Evolutionary conservation across 2,888 invertebrate species (phyloP).

Genomic region (Xanthia icteritia): DNA sequence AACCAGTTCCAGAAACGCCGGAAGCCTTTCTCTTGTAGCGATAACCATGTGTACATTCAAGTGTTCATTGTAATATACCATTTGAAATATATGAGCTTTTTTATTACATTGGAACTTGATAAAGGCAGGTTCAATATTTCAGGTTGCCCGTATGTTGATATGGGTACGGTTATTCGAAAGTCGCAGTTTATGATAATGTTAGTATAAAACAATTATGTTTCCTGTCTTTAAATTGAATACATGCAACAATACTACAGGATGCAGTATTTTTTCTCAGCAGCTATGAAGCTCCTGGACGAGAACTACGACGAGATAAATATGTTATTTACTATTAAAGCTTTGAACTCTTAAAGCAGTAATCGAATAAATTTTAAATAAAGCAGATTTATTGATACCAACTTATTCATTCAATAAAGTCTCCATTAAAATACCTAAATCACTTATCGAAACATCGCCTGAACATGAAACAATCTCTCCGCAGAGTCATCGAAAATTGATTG

Average conservation of each 20-base stretch:
- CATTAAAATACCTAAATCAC: slow-evolving; percentile 40
- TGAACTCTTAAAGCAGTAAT: background rate
- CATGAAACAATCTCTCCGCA: slow-evolving; percentile 30
- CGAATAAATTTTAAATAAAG: slow-evolving; percentile 4
- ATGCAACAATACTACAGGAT: slow-evolving; percentile 30
- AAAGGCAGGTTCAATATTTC: slow-evolving; percentile 43
- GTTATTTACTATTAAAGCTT: no score
- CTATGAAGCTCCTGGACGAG: slow-evolving; percentile 6
- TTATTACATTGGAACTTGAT: slow-evolving; percentile 47
- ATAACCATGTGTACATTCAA: slow-evolving; percentile 63
- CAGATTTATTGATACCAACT: slow-evolving; percentile 1
- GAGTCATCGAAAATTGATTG: slow-evolving; percentile 48
- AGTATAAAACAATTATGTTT: slow-evolving; percentile 48
- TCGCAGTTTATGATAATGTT: slow-evolving; percentile 58
- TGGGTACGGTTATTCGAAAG: slow-evolving; percentile 36
- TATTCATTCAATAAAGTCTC: slow-evolving; percentile 10
- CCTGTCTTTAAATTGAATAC: slow-evolving; percentile 31
- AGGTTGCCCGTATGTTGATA: background rate
- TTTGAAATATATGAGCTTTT: slow-evolving; percentile 42
- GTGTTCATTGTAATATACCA: slow-evolving; percentile 53
- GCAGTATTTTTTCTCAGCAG: slow-evolving; percentile 30
- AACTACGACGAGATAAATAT: background rate
- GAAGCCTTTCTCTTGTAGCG: slow-evolving; percentile 82
- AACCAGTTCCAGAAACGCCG: slow-evolving; percentile 82
- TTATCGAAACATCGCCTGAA: slow-evolving; percentile 44